Percentiles rank a stretch among this genome's conserved stretches.
Conservation (phyloP, 37 sponge, comb jelly and placozoan species). For the Oopsacas minuta region DNA sequence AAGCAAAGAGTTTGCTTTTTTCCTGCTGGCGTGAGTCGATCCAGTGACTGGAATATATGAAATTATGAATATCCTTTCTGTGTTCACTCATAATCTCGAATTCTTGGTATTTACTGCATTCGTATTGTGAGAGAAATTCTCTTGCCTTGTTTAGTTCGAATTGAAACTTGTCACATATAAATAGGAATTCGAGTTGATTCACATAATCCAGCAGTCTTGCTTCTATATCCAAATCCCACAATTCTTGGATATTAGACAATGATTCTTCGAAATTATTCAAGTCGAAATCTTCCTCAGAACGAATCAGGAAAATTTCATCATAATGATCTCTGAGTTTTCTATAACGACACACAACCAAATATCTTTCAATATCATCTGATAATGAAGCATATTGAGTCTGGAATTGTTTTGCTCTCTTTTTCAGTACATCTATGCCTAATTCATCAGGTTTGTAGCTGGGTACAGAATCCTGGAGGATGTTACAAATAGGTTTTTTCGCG, state of each 20-base stretch:
- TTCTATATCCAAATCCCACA: neutral
- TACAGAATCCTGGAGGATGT: neutral
- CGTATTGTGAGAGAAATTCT: neutral
- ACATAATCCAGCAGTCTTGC: neutral
- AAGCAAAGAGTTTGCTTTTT: neutral
- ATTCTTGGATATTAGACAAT: neutral
- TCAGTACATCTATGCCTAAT: neutral
- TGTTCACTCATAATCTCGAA: neutral
- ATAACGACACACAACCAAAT: neutral
- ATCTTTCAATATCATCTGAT: neutral
- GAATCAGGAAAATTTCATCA: neutral
- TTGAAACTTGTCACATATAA: neutral
- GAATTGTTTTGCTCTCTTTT: neutral
- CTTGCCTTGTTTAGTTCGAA: neutral
- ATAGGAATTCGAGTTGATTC: neutral
- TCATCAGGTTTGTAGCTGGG: neutral
- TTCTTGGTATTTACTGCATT: conserved; percentile 2
- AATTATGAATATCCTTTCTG: neutral
- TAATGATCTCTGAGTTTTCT: neutral
- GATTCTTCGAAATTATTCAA: neutral
- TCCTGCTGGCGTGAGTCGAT: neutral
- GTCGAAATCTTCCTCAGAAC: neutral
- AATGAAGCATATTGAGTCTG: neutral
- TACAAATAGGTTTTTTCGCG: neutral
- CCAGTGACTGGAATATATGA: conserved; percentile 4